These are phyloP conservation scores for Lasioglossum lativentre DNA, from an alignment of 2,888 invertebrate genomes.

Conservation along the genomic window DNA sequence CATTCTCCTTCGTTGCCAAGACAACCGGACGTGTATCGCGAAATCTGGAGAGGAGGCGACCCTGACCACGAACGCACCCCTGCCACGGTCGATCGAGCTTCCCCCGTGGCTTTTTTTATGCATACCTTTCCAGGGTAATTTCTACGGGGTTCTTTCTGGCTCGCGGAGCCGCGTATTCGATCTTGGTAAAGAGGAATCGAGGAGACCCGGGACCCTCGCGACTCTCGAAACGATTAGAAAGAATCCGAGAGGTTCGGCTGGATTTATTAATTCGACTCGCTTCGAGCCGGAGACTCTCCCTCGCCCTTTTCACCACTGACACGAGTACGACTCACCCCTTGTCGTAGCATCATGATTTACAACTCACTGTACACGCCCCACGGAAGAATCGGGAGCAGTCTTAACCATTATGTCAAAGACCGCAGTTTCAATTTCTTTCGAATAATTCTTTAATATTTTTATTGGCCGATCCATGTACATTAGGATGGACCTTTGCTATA, in stretches of 20 bases:
- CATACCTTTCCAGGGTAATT: slow-evolving; percentile 11
- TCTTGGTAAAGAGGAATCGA: not conserved
- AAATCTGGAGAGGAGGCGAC: slow-evolving; percentile 63
- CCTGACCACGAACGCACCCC: slow-evolving; percentile 55
- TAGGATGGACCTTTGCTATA: too few species aligned
- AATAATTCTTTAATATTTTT: not conserved
- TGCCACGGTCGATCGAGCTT: slow-evolving; percentile 63
- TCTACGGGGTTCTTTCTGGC: not conserved
- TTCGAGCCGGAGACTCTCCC: not conserved
- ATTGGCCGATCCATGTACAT: too few species aligned
- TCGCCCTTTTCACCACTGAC: not conserved
- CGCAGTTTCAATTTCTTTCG: not conserved
- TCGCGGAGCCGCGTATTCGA: not conserved
- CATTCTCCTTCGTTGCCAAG: slow-evolving; percentile 67
- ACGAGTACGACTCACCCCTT: not conserved
- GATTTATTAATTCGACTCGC: slow-evolving; percentile 8
- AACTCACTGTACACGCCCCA: not conserved
- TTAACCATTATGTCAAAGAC: not conserved
- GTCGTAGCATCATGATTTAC: not conserved
- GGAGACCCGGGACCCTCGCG: not conserved
- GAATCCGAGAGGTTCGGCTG: not conserved
- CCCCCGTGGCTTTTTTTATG: not conserved
- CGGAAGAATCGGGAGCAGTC: not conserved
- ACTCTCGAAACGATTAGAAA: not conserved
- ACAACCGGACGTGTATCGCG: slow-evolving; percentile 62